Conservation (phyloP, 2,888 invertebrate species). For the Drosophila affinis region DNA sequence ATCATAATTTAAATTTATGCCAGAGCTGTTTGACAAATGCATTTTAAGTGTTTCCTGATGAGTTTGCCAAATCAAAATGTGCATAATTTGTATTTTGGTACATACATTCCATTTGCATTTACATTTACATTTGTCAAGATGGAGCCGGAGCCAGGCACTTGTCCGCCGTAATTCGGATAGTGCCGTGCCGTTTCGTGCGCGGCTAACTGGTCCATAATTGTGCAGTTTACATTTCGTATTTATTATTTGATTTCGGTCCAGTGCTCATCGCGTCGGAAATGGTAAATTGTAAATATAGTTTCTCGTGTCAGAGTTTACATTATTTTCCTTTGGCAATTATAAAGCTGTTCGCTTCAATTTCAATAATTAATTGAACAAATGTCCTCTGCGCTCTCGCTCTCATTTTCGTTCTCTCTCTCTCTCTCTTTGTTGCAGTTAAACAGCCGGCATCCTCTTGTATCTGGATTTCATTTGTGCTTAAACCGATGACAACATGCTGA, state of each 20-base stretch:
- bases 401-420: slow-evolving; percentile 5
- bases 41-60: slow-evolving; percentile 24
- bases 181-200: neutral
- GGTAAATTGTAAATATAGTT: slow-evolving; percentile 36
- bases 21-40: slow-evolving; percentile 31
- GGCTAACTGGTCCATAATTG: slow-evolving; percentile 18
- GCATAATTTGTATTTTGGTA: slow-evolving; percentile 41
- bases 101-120: slow-evolving; percentile 24
- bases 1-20: slow-evolving; percentile 21
- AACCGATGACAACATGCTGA: slow-evolving; percentile 78
- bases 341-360: slow-evolving; percentile 34
- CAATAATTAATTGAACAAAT: slow-evolving; percentile 58
- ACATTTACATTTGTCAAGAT: slow-evolving; percentile 36
- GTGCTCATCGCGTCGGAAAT: slow-evolving; percentile 17
- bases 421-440: slow-evolving; percentile 54
- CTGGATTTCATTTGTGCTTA: slow-evolving; percentile 50
- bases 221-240: slow-evolving; percentile 29
- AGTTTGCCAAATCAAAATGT: slow-evolving; percentile 42
- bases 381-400: slow-evolving; percentile 3
- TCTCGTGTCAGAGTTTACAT: slow-evolving; percentile 15
- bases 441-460: slow-evolving; percentile 36
- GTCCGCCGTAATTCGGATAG: slow-evolving; percentile 6
- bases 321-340: slow-evolving; percentile 33
- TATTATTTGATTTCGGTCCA: slow-evolving; percentile 32
- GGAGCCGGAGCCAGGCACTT: slow-evolving; percentile 29